These are phyloP conservation scores for Phyllotreta cruciferae DNA, from an alignment of 2,888 invertebrate genomes.

Conservation along the genomic window DNA sequence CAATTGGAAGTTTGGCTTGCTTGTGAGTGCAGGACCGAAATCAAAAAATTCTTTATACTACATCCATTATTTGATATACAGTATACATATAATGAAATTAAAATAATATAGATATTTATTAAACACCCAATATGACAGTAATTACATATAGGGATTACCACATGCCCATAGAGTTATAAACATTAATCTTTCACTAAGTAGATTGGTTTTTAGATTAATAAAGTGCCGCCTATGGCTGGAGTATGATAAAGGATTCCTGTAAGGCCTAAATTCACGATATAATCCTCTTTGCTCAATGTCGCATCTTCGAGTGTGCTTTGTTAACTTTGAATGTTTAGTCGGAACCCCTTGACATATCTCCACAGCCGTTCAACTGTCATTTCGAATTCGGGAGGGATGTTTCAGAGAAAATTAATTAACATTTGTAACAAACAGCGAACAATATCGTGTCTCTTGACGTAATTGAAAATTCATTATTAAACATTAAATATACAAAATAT, in stretches of 20 bases:
- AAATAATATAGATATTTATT: neutral
- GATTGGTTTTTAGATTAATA: neutral
- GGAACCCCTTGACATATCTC: slow-evolving; percentile 37
- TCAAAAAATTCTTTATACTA: neutral
- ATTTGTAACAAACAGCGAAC: slow-evolving; percentile 29
- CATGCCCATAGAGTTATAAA: neutral
- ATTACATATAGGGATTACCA: neutral
- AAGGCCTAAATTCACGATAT: slow-evolving; percentile 30
- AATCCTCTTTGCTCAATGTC: slow-evolving; percentile 38
- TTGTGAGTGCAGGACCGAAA: slow-evolving; percentile 14
- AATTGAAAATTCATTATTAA: slow-evolving; percentile 32
- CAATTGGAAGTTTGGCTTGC: slow-evolving; percentile 24
- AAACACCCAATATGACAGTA: neutral
- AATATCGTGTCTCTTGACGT: slow-evolving; percentile 28
- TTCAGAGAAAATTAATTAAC: slow-evolving; percentile 32
- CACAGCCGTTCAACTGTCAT: slow-evolving; percentile 30
- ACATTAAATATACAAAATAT: slow-evolving; percentile 22
- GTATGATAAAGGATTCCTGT: slow-evolving; percentile 14
- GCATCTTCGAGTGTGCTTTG: slow-evolving; percentile 32
- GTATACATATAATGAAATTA: neutral
- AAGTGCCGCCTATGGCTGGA: slow-evolving; percentile 8
- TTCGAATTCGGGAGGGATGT: slow-evolving; percentile 23
- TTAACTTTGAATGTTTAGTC: slow-evolving; percentile 33
- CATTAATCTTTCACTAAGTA: neutral
- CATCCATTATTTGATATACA: too few species aligned